phyloP scores from a whole-genome alignment of 2,797 vertebrate species.

The Enteromius paludinosus region DNA sequence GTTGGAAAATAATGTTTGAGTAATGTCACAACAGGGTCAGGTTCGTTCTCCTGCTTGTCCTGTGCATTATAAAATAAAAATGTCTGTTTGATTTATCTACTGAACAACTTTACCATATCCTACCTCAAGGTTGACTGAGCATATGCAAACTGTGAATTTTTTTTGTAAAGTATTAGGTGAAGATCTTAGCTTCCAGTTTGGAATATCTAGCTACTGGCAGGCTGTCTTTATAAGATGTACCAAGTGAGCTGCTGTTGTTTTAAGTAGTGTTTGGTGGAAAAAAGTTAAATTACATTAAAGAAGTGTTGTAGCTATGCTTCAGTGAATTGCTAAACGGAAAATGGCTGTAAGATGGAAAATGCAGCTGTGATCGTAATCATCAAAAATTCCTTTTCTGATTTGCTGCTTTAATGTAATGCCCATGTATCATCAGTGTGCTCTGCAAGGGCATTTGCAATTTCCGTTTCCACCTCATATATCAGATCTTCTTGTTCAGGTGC shows the following conservation, averaged over 20 bases:
- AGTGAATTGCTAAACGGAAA: not conserved
- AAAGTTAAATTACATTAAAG: not conserved
- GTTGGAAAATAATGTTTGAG: slow-evolving; percentile 21
- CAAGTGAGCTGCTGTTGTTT: not conserved
- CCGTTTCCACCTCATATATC: slow-evolving; percentile 7
- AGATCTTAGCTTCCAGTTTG: not conserved
- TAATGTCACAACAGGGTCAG: slow-evolving; percentile 34
- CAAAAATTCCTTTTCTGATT: slow-evolving; percentile 3
- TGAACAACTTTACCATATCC: not conserved
- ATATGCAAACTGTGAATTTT: not conserved
- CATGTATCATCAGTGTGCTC: not conserved
- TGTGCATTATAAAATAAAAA: slow-evolving; percentile 26
- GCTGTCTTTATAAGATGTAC: not conserved
- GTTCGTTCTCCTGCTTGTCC: not conserved
- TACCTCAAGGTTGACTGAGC: not conserved
- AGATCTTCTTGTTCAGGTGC: slow-evolving; percentile 7
- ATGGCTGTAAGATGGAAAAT: not conserved
- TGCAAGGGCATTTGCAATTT: slow-evolving; percentile 7
- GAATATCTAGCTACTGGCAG: not conserved
- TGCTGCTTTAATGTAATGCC: slow-evolving; percentile 14
- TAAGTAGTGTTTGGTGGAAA: not conserved
- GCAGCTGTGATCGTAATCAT: not conserved
- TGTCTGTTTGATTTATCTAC: slow-evolving; percentile 4
- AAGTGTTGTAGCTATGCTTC: not conserved
- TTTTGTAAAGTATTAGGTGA: not conserved